Conservation (phyloP, 2,888 invertebrate species). For the Agrochola lychnidis region DNA sequence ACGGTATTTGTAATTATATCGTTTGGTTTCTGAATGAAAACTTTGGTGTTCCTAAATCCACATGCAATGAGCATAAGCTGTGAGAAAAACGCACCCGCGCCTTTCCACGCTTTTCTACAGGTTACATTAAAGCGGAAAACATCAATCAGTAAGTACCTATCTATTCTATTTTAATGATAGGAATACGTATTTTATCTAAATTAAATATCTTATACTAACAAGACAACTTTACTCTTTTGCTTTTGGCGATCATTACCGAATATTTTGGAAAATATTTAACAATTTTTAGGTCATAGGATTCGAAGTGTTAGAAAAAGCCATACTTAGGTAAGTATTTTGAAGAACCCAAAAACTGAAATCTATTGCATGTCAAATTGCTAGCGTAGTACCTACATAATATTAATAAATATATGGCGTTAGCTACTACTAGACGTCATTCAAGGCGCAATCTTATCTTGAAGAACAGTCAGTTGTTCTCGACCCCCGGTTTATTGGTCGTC, state of each 20-base stretch:
- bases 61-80: not conserved
- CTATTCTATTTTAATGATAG: not conserved
- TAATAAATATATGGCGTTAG: slow-evolving; percentile 50
- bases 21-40: not conserved
- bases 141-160: not conserved
- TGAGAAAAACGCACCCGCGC: not conserved
- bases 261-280: not conserved
- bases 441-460: slow-evolving; percentile 85
- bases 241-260: not conserved
- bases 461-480: slow-evolving; percentile 84
- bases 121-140: not conserved
- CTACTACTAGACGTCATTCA: slow-evolving; percentile 83
- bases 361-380: slow-evolving; percentile 10
- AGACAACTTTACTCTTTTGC: not conserved
- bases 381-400: slow-evolving; percentile 51
- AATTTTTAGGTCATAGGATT: not conserved
- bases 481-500: slow-evolving; percentile 89
- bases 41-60: not conserved
- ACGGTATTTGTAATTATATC: not conserved
- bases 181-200: not conserved
- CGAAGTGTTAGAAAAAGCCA: not conserved
- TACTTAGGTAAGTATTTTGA: not conserved
- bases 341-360: slow-evolving; percentile 18
- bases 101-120: not conserved
- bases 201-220: too few species aligned